Conservation (phyloP, 2,888 invertebrate genomes). For the Sympetrum striolatum region DNA sequence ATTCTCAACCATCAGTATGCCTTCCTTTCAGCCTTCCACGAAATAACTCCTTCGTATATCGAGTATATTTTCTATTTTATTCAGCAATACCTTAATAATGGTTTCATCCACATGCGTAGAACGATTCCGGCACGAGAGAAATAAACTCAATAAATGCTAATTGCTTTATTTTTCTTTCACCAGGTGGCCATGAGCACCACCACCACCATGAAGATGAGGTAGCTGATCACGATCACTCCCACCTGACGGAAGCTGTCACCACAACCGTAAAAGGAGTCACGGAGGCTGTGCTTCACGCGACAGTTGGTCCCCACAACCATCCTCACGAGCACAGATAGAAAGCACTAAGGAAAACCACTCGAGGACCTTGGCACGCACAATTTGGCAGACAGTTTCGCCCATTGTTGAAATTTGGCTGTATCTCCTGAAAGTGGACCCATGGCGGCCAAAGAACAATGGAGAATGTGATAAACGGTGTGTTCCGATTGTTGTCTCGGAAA, state of each 20-base stretch:
- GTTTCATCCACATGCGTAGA: no score
- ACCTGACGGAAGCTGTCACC: background rate
- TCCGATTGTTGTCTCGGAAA: background rate
- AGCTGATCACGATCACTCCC: background rate
- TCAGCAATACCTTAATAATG: no score
- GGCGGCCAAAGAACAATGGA: background rate
- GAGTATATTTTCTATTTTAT: no score
- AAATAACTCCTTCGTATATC: no score
- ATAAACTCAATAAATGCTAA: background rate
- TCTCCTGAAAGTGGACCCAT: background rate
- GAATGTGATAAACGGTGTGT: background rate
- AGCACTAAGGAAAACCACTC: background rate
- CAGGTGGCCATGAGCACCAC: slow-evolving; percentile 5
- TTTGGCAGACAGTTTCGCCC: background rate
- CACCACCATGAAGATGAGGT: background rate
- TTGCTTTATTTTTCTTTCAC: background rate
- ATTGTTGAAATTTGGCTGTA: background rate
- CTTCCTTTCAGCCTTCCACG: no score
- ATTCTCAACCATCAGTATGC: no score
- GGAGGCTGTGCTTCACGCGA: background rate
- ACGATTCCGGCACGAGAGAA: no score
- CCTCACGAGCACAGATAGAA: slow-evolving; percentile 19
- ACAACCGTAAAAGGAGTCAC: background rate
- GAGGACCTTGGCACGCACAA: background rate
- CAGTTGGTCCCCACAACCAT: background rate